Base-by-base conservation (phyloP, 2,113 vertebrate genomes). In the Pitta sordida region DNA sequence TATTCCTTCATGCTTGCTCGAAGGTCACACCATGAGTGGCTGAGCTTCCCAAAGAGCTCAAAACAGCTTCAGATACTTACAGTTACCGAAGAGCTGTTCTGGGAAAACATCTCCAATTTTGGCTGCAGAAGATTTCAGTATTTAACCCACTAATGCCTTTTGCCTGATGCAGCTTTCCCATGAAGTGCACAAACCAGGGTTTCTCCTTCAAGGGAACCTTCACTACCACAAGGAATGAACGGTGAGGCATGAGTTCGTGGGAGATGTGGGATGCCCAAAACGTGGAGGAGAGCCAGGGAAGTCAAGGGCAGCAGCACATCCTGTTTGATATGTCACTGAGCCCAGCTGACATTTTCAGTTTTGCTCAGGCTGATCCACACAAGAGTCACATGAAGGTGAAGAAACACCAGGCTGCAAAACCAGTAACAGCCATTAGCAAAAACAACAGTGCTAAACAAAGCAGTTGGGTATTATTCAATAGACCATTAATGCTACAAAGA, bases 101-200 rank as follows among this genome's bases (percentile, higher is more conserved):
- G 41, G 46, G 62, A 64, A 32, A 24, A 16, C 0, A 0, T 8
- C 48, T 65, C 34, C 8, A 16, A 0, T 16, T 24, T 0, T 9
- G 75, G 14, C 67, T 60, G 36, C 88, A 59, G 46, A 27, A 56
- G 30, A 32, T 27, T 10, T 22, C 29, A 18, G 34, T 8, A 2
- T 34, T 69, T 78, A 86, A 87, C 51, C 69, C 78, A 5, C 1
- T 18, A 41, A 34, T 2, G 2, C 63, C 19, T 48, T 34, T 3
- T 60, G 53, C 52, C 26, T 56, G 5, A 3, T 6, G 0, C 48
- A 46, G 3, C 12, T 6, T 7, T 19, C 69, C 53, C 46, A 6
- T 0, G 5, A 3, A 24, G 55, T 2, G 1, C 43, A 10, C 8
- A 4, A 8, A 29, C 3, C 0, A 0, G 19, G 21, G 46, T 22